These are phyloP conservation scores for Calameuta pallipes DNA, from an alignment of 2,888 invertebrate species.

Conservation along the genomic window DNA sequence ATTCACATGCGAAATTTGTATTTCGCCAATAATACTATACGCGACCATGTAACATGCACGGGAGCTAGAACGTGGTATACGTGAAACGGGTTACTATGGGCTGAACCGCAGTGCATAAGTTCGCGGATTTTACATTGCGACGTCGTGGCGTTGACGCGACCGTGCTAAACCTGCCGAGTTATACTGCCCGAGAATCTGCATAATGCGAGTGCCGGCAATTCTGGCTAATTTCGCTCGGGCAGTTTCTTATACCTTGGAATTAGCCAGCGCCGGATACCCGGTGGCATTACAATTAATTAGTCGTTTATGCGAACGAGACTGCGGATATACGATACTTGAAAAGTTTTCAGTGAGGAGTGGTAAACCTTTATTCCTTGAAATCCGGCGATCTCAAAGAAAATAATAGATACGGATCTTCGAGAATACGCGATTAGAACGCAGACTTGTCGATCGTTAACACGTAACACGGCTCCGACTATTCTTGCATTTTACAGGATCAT, in stretches of 20 bases:
- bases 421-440: too few species aligned
- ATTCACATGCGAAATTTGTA: too few species aligned
- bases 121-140: slow-evolving; percentile 38
- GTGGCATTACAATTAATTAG: slow-evolving; percentile 34
- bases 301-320: slow-evolving; percentile 23
- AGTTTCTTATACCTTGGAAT: slow-evolving; percentile 38
- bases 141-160: slow-evolving; percentile 38
- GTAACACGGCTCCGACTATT: too few species aligned
- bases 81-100: background rate
- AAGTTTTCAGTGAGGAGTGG: too few species aligned
- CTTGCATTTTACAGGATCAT: too few species aligned
- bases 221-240: slow-evolving; percentile 37
- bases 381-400: too few species aligned
- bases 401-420: too few species aligned
- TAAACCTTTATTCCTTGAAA: too few species aligned
- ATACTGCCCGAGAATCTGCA: slow-evolving; percentile 47
- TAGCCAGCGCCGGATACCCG: slow-evolving; percentile 26
- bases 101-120: slow-evolving; percentile 28
- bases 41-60: too few species aligned
- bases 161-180: slow-evolving; percentile 42
- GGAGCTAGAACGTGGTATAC: background rate
- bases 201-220: slow-evolving; percentile 38
- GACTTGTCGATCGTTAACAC: too few species aligned
- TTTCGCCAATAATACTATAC: too few species aligned
- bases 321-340: too few species aligned